Conservation (phyloP, 2,113 vertebrate species). For the Sakesphorus luctuosus region DNA sequence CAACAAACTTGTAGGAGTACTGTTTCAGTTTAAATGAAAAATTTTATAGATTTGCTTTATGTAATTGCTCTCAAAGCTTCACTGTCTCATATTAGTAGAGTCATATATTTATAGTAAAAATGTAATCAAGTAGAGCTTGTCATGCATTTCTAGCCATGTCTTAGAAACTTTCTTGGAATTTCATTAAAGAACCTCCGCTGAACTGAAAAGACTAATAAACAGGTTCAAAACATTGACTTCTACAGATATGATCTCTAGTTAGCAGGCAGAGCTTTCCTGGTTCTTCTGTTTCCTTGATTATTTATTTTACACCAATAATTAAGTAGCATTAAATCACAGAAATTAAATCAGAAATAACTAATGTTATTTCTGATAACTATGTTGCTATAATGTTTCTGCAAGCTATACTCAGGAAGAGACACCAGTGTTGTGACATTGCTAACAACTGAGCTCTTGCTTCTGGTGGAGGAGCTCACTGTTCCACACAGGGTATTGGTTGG, state of each 20-base stretch:
- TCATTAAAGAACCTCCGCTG: not conserved
- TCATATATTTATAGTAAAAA: not conserved
- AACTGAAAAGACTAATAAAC: not conserved
- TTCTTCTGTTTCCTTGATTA: not conserved
- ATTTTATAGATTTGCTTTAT: not conserved
- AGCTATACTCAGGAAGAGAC: not conserved
- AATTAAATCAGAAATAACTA: not conserved
- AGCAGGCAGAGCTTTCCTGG: not conserved
- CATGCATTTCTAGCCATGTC: not conserved
- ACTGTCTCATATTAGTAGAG: not conserved
- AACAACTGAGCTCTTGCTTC: not conserved
- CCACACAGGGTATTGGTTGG: fast-evolving
- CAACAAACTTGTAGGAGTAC: not conserved
- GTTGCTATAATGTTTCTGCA: not conserved
- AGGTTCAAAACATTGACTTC: not conserved
- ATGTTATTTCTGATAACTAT: too few species aligned
- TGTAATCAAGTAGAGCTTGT: not conserved
- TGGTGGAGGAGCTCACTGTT: not conserved
- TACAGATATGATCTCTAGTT: not conserved
- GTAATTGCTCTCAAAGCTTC: not conserved
- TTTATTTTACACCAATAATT: not conserved
- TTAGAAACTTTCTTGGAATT: not conserved
- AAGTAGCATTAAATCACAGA: not conserved
- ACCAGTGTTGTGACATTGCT: not conserved
- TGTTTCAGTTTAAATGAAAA: not conserved